Conservation (phyloP, 2,888 invertebrate genomes). For the Perizoma affinitatum region DNA sequence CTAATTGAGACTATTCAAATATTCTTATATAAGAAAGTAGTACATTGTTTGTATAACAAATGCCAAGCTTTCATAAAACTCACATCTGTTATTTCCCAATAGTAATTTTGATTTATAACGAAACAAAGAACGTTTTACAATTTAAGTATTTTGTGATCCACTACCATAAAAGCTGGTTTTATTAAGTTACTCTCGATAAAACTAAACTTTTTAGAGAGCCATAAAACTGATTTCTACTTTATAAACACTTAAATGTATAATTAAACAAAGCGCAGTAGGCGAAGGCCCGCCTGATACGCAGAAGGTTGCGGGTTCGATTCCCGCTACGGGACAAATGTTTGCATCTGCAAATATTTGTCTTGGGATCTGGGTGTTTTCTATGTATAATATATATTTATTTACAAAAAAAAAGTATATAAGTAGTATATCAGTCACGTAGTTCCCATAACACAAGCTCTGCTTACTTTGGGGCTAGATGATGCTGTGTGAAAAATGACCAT, state of each 20-base stretch:
- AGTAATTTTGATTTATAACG: slow-evolving; percentile 3
- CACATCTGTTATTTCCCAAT: slow-evolving; percentile 15
- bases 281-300: too few species aligned
- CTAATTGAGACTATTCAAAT: slow-evolving; percentile 15
- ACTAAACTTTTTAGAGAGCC: slow-evolving; percentile 26
- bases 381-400: too few species aligned
- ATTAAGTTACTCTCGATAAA: slow-evolving; percentile 29
- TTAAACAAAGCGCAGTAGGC: too few species aligned
- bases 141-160: slow-evolving; percentile 20
- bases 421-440: too few species aligned
- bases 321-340: too few species aligned
- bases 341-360: too few species aligned
- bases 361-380: too few species aligned
- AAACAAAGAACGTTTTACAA: slow-evolving; percentile 26
- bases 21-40: not conserved
- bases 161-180: slow-evolving; percentile 28
- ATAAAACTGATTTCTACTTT: slow-evolving; percentile 26
- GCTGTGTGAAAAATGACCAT: too few species aligned
- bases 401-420: too few species aligned
- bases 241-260: slow-evolving; percentile 19
- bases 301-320: too few species aligned
- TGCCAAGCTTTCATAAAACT: not conserved
- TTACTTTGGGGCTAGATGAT: too few species aligned
- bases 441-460: too few species aligned
- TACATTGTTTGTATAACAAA: not conserved